A percentile compares a stretch with the other conserved stretches of the same genome.
Evolutionary conservation across 2,888 invertebrate genomes (phyloP).

Genomic region (Phalera bucephala): DNA sequence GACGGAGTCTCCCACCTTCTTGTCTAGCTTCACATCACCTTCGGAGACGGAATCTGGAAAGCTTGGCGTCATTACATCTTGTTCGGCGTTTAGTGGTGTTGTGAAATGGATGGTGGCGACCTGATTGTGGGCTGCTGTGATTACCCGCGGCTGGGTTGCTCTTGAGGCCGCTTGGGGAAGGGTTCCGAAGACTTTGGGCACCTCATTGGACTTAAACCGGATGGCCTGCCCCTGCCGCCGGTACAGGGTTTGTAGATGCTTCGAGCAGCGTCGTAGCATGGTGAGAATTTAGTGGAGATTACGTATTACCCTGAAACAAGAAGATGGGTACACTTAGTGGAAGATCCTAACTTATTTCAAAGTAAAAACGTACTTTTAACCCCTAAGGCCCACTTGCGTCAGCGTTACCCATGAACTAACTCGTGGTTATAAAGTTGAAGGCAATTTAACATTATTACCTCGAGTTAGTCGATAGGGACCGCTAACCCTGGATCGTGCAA

Average conservation of each 20-base stretch:
- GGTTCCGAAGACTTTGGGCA: conserved; percentile 55
- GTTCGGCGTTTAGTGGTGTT: conserved; percentile 67
- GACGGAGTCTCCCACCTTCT: conserved; percentile 92
- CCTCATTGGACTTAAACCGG: conserved; percentile 62
- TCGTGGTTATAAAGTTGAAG: too few species aligned
- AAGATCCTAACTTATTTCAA: background rate
- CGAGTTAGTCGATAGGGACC: too few species aligned
- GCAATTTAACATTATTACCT: too few species aligned
- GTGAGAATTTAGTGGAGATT: conserved; percentile 40
- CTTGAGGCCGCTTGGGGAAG: conserved; percentile 44
- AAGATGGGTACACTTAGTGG: background rate
- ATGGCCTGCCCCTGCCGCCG: conserved; percentile 71
- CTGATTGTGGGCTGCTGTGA: conserved; percentile 53
- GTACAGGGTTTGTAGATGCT: conserved; percentile 71
- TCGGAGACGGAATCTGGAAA: conserved; percentile 99
- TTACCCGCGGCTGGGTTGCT: conserved; percentile 40
- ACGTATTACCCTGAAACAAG: conserved; percentile 53
- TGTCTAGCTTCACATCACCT: conserved; percentile 96
- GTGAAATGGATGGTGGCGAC: conserved; percentile 68
- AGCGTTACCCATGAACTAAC: too few species aligned
- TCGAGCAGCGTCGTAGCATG: conserved; percentile 78
- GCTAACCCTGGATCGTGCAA: too few species aligned
- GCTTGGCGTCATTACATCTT: conserved; percentile 92
- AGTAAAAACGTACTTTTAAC: background rate
- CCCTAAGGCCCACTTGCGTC: too few species aligned